A percentile compares a stretch with the other conserved stretches of the same genome.
These are phyloP conservation scores for Epinotia ramella DNA, from an alignment of 2,888 invertebrate species.

Conservation along the genomic window DNA sequence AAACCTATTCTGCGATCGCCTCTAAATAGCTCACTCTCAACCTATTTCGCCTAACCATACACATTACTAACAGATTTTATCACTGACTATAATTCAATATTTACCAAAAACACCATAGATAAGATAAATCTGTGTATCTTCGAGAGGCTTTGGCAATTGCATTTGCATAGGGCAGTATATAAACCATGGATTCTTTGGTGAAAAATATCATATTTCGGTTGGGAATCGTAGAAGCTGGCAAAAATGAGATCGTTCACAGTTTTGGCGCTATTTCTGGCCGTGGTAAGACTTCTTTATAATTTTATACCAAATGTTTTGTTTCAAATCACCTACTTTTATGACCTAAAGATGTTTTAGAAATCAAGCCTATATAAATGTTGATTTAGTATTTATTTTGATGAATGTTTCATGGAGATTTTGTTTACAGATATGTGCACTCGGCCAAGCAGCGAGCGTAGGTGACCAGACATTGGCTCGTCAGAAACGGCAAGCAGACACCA, in stretches of 20 bases:
- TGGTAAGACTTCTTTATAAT: constrained; percentile 53
- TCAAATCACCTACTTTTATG: no score
- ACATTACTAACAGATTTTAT: constrained; percentile 26
- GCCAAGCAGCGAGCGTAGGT: constrained; percentile 53
- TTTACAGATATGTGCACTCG: constrained; percentile 57
- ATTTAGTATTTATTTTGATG: background rate
- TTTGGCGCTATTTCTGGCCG: constrained; percentile 56
- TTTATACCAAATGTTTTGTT: background rate
- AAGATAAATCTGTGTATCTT: constrained; percentile 40
- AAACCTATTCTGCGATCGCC: no score
- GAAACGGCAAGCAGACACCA: constrained; percentile 53
- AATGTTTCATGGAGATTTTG: background rate
- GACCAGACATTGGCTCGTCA: constrained; percentile 53
- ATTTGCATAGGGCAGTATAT: constrained; percentile 64
- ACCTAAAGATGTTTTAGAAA: background rate
- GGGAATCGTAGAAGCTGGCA: constrained; percentile 42
- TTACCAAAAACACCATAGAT: constrained; percentile 43
- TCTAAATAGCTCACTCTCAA: background rate
- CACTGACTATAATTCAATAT: constrained; percentile 37
- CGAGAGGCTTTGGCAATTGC: constrained; percentile 48
- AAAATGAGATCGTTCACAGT: constrained; percentile 59
- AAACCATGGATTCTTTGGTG: constrained; percentile 56
- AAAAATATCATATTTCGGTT: constrained; percentile 46
- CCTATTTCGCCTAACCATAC: constrained; percentile 19
- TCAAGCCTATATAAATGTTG: no score